These are phyloP conservation scores for Cheiracanthium punctorium DNA, from an alignment of 2,888 invertebrate genomes.

Conservation along the genomic window DNA sequence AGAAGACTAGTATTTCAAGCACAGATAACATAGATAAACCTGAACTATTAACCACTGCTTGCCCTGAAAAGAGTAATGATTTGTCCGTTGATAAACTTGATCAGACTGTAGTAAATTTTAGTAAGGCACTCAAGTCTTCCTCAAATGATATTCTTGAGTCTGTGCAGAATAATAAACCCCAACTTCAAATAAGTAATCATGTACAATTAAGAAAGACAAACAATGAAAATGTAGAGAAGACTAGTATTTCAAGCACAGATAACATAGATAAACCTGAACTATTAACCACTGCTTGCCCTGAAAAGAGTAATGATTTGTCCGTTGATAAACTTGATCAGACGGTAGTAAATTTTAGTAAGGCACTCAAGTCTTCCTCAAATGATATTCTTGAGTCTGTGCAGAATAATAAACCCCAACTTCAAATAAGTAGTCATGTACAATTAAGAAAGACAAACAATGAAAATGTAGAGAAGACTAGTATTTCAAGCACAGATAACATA, in stretches of 20 bases:
- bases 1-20: not conserved
- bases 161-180: no score
- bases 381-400: no score
- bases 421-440: no score
- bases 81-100: not conserved
- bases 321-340: not conserved
- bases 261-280: not conserved
- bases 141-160: no score
- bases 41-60: not conserved
- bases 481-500: not conserved
- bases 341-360: not conserved
- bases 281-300: not conserved
- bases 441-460: conserved; percentile 72
- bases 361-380: no score
- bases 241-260: not conserved
- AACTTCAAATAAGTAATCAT: no score
- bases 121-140: not conserved
- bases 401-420: no score
- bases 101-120: not conserved
- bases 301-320: not conserved
- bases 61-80: not conserved
- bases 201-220: conserved; percentile 73
- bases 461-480: not conserved
- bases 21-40: not conserved
- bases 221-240: not conserved